Conservation (phyloP, 2,888 invertebrate species). For the Watsonalla binaria region DNA sequence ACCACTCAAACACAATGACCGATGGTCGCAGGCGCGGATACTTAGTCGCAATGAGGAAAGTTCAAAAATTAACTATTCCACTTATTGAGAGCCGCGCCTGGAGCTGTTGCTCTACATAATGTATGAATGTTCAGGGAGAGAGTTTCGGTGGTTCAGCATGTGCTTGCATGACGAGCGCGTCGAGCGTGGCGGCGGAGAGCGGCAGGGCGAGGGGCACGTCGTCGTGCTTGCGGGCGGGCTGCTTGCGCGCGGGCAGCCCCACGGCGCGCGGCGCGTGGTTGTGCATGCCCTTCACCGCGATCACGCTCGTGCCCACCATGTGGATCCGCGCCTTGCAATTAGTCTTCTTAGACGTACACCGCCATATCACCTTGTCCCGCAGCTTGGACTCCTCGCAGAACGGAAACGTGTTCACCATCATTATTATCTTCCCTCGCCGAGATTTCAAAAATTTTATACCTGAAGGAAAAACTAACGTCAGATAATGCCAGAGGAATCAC, state of each 20-base stretch:
- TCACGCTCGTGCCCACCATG: constrained; percentile 68
- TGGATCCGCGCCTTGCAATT: constrained; percentile 75
- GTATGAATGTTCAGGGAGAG: neutral
- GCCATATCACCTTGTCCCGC: constrained; percentile 74
- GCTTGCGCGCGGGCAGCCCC: constrained; percentile 37
- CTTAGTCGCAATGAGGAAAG: too few relatives aligned
- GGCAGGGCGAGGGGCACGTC: constrained; percentile 12
- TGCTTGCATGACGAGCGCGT: constrained; percentile 23
- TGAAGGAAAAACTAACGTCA: constrained; percentile 56
- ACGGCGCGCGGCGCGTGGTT: constrained; percentile 69
- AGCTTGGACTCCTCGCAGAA: constrained; percentile 76
- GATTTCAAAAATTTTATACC: constrained; percentile 75
- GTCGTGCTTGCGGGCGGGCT: constrained; percentile 11
- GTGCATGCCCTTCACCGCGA: constrained; percentile 74
- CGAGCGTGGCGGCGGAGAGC: constrained; percentile 12
- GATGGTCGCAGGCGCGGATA: too few relatives aligned
- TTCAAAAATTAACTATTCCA: too few relatives aligned
- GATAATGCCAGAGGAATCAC: constrained; percentile 23
- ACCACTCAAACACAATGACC: too few relatives aligned
- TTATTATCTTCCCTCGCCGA: constrained; percentile 72
- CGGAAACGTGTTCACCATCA: constrained; percentile 77
- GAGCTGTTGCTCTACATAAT: neutral
- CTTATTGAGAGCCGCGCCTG: too few relatives aligned
- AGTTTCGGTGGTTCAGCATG: constrained; percentile 26
- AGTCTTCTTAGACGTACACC: constrained; percentile 75